Conservation (phyloP, 2,797 vertebrate species). For the Anguilla megastoma region DNA sequence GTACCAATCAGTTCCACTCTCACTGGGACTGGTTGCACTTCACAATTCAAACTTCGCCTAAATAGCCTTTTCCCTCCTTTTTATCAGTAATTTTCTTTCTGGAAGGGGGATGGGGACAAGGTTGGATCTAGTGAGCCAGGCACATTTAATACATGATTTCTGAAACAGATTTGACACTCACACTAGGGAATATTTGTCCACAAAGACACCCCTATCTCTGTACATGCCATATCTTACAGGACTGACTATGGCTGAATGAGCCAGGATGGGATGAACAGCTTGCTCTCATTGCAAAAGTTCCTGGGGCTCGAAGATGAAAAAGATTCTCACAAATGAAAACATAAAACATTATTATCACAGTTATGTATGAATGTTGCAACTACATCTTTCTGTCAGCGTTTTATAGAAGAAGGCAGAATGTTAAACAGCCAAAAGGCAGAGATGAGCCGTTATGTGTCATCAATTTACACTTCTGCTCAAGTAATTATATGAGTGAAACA, state of each 20-base stretch:
- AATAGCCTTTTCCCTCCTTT: neutral
- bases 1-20: neutral
- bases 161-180: neutral
- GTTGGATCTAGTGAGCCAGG: neutral
- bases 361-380: neutral
- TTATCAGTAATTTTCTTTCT: neutral
- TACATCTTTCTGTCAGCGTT: neutral
- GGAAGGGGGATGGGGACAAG: neutral
- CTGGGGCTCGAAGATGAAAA: neutral
- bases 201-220: neutral
- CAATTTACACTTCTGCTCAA: neutral
- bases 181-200: neutral
- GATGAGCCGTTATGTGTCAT: neutral
- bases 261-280: neutral
- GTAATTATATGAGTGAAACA: neutral
- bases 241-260: neutral
- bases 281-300: neutral
- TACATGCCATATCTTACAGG: neutral
- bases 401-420: neutral
- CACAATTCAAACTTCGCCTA: neutral
- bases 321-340: neutral
- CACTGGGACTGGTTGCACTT: neutral
- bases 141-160: neutral
- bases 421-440: neutral
- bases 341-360: constrained; percentile 15